Percentiles rank a stretch among this genome's conserved stretches.
Conservation (phyloP, 1,140 invertebrate species). For the Drosophila nasuta region DNA sequence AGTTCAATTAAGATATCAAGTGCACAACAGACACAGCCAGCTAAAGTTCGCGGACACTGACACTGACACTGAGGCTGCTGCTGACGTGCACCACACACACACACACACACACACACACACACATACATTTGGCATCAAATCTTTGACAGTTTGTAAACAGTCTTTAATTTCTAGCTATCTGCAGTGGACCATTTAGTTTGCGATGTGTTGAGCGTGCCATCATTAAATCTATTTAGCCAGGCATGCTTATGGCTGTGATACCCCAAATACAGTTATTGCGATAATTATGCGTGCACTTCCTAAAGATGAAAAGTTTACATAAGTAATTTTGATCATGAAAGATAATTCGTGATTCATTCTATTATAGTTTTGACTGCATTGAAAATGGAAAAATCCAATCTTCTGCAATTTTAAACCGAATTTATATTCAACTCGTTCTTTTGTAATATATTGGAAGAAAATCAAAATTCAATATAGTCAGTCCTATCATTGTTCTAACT, state of each 20-base stretch:
- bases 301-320: too few relatives aligned
- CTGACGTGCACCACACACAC: slow-evolving; percentile 4
- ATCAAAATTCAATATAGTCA: too few relatives aligned
- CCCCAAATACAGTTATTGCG: not conserved
- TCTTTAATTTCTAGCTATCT: not conserved
- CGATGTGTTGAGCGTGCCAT: slow-evolving; percentile 5
- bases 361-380: too few relatives aligned
- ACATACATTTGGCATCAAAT: slow-evolving; percentile 11
- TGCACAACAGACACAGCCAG: slow-evolving; percentile 9
- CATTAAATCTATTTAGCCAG: slow-evolving; percentile 54
- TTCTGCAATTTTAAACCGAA: too few relatives aligned
- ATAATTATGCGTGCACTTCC: slow-evolving; percentile 1
- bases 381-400: too few relatives aligned
- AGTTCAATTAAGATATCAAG: slow-evolving; percentile 46
- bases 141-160: slow-evolving; percentile 8
- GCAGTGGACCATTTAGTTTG: not conserved
- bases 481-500: too few relatives aligned
- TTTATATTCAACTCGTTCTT: too few relatives aligned
- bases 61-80: not conserved
- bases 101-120: too few relatives aligned
- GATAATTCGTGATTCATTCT: too few relatives aligned
- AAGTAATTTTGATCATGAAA: too few relatives aligned
- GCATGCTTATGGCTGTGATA: slow-evolving; percentile 26
- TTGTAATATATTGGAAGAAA: too few relatives aligned
- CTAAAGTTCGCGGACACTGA: slow-evolving; percentile 10